Evolutionary conservation across 2,113 vertebrate species (phyloP).

Genomic region (Sialia sialis): DNA sequence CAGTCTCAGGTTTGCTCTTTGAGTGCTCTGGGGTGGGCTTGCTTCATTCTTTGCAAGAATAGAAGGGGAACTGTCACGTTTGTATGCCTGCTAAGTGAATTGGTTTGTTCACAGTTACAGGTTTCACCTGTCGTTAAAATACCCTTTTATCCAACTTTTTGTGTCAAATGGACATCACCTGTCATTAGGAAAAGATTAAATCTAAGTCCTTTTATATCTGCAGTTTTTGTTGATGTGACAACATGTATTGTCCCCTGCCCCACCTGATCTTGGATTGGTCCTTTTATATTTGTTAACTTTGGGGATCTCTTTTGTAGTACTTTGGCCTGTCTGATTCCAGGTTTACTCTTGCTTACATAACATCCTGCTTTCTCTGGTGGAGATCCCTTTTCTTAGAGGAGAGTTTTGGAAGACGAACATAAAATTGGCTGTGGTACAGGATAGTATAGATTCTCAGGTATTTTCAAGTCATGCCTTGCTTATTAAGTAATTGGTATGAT

Average conservation of each 20-base stretch:
- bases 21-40: background rate
- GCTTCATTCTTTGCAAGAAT: background rate
- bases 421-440: background rate
- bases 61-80: background rate
- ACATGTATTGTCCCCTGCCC: rapidly evolving
- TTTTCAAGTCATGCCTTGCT: background rate
- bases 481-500: background rate
- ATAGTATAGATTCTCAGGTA: background rate
- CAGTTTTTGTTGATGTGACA: background rate
- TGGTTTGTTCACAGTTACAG: background rate
- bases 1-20: background rate
- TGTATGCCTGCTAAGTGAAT: background rate
- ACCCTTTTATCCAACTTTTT: background rate
- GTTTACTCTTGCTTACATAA: background rate
- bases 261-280: background rate
- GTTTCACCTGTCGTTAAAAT: background rate
- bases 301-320: background rate
- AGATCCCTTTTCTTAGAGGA: background rate
- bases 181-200: background rate
- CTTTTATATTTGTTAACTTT: background rate
- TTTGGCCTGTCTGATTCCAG: background rate
- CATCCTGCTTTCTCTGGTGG: background rate
- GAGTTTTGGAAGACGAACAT: background rate
- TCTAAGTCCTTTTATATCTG: background rate
- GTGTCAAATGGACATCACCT: background rate